Conservation (phyloP, 2,113 vertebrate species). For the Xiphophorus hellerii region DNA sequence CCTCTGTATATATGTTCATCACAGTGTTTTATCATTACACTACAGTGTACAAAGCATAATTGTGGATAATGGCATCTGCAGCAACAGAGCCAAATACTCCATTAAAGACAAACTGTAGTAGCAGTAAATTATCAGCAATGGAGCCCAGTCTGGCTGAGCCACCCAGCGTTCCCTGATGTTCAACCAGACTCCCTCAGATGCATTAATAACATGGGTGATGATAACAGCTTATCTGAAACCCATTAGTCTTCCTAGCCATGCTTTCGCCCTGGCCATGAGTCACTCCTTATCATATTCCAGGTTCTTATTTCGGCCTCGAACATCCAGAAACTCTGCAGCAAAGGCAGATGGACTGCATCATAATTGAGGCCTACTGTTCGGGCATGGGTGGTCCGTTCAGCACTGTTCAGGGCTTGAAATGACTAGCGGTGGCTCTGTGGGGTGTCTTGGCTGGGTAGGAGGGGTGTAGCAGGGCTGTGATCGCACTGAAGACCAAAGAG, state of each 20-base stretch:
- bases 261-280: slow-evolving; percentile 34
- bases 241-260: slow-evolving; percentile 59
- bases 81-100: slow-evolving; percentile 66
- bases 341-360: slow-evolving; percentile 43
- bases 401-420: slow-evolving; percentile 24
- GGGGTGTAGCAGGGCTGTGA: slow-evolving; percentile 69
- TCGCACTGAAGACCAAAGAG: slow-evolving; percentile 56
- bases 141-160: slow-evolving; percentile 17
- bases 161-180: slow-evolving; percentile 40
- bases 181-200: slow-evolving; percentile 47
- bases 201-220: slow-evolving; percentile 43
- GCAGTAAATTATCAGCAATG: slow-evolving; percentile 49
- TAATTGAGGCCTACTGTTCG: slow-evolving; percentile 40
- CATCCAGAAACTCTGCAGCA: slow-evolving; percentile 14
- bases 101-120: slow-evolving; percentile 63
- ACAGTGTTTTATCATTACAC: slow-evolving; percentile 46
- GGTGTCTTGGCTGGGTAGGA: slow-evolving; percentile 59
- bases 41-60: slow-evolving; percentile 53
- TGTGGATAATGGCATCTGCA: slow-evolving; percentile 65
- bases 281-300: slow-evolving; percentile 37
- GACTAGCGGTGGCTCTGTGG: slow-evolving; percentile 39
- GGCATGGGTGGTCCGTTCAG: slow-evolving; percentile 5
- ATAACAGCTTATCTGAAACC: slow-evolving; percentile 63
- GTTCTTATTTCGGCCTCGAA: slow-evolving; percentile 30
- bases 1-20: slow-evolving; percentile 5